Conservation (phyloP, 64 coral and sea anemone genomes). For the Actinia equina region DNA sequence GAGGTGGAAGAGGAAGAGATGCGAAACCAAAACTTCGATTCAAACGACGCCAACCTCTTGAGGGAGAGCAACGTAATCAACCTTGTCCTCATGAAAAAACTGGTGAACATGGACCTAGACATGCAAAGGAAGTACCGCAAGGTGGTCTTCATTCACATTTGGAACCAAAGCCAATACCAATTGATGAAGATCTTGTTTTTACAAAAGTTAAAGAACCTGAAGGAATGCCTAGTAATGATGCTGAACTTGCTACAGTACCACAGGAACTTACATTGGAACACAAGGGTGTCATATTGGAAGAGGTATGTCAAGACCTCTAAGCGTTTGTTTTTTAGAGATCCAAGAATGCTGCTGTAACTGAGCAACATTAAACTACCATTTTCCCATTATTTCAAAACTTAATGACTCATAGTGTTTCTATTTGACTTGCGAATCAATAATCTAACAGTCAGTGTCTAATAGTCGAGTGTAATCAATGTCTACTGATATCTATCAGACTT, state of each 20-base stretch:
- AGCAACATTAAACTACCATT: background rate
- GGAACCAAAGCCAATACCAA: slow-evolving; percentile 75
- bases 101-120: background rate
- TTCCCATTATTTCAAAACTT: too few species aligned
- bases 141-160: slow-evolving; percentile 8
- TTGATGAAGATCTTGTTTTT: slow-evolving; percentile 57
- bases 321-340: too few species aligned
- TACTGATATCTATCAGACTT: too few species aligned
- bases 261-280: slow-evolving; percentile 41
- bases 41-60: background rate
- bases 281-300: slow-evolving; percentile 25
- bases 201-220: slow-evolving; percentile 4
- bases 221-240: background rate
- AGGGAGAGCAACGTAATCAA: background rate
- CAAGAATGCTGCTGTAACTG: background rate
- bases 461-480: too few species aligned
- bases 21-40: background rate
- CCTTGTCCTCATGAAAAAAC: background rate
- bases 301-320: background rate
- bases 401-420: too few species aligned
- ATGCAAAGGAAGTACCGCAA: slow-evolving; percentile 20
- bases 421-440: too few species aligned
- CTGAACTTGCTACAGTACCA: slow-evolving; percentile 9
- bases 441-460: too few species aligned
- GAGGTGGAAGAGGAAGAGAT: background rate